Evolutionary conservation across 2,888 invertebrate genomes (phyloP).

Genomic region (Lasioglossum vierecki): DNA sequence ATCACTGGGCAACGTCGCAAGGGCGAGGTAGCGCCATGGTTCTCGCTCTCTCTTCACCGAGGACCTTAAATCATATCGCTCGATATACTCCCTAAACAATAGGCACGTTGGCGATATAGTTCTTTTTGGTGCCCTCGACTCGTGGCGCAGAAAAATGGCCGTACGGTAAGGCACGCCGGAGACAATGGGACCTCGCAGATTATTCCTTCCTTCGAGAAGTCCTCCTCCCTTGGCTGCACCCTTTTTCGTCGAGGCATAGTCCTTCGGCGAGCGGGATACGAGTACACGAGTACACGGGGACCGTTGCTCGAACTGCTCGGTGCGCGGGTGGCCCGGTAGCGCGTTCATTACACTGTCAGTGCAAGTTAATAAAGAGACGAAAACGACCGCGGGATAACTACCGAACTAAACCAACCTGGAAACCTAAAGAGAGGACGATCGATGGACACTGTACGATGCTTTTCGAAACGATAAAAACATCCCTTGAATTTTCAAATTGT

Average conservation of each 20-base stretch:
- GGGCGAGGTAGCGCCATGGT: constrained; percentile 32
- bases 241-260: constrained; percentile 32
- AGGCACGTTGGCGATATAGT: constrained; percentile 64
- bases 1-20: constrained; percentile 52
- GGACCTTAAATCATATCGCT: constrained; percentile 73
- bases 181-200: constrained; percentile 67
- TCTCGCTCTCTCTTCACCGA: constrained; percentile 23
- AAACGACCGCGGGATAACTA: neutral
- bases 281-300: neutral
- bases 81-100: constrained; percentile 74
- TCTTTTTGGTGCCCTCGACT: constrained; percentile 62
- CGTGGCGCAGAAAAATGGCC: constrained; percentile 57
- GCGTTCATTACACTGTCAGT: constrained; percentile 79
- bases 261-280: constrained; percentile 32
- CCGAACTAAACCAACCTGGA: neutral
- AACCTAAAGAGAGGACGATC: neutral
- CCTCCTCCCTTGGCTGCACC: constrained; percentile 29
- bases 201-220: constrained; percentile 55
- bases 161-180: constrained; percentile 68
- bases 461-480: neutral
- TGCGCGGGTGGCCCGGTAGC: constrained; percentile 76
- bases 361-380: constrained; percentile 53
- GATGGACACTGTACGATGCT: neutral
- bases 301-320: constrained; percentile 18
- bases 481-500: neutral